Evolutionary conservation across 2,888 invertebrate genomes (phyloP).

Genomic region (Ommatoiulus sabulosus): DNA sequence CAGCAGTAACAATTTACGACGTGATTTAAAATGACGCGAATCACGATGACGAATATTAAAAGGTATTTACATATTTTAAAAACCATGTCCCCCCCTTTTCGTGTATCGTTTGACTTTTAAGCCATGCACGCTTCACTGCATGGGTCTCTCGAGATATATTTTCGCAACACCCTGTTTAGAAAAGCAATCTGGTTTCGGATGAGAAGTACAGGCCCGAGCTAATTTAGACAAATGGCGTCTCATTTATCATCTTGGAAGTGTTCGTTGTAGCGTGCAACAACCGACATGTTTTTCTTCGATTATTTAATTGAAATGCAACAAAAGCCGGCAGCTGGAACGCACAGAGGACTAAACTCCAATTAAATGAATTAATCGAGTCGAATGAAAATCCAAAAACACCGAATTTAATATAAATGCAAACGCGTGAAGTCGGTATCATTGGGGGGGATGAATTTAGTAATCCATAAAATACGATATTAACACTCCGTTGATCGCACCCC

Average conservation of each 20-base stretch:
- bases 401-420: no score
- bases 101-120: no score
- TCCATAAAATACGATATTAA: no score
- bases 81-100: no score
- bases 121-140: no score
- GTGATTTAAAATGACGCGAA: no score
- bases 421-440: no score
- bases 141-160: background rate
- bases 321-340: background rate
- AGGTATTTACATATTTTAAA: no score
- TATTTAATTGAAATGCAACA: slow-evolving; percentile 19
- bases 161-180: background rate
- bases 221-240: background rate
- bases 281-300: background rate
- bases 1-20: no score
- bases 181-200: background rate
- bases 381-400: background rate
- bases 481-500: no score
- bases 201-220: background rate
- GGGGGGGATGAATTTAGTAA: no score
- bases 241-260: slow-evolving; percentile 2
- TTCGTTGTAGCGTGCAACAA: slow-evolving; percentile 2
- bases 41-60: no score
- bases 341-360: background rate
- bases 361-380: slow-evolving; percentile 11